phyloP scores from a whole-genome alignment of 2,888 invertebrate genomes.

The Heliothis peltigera region DNA sequence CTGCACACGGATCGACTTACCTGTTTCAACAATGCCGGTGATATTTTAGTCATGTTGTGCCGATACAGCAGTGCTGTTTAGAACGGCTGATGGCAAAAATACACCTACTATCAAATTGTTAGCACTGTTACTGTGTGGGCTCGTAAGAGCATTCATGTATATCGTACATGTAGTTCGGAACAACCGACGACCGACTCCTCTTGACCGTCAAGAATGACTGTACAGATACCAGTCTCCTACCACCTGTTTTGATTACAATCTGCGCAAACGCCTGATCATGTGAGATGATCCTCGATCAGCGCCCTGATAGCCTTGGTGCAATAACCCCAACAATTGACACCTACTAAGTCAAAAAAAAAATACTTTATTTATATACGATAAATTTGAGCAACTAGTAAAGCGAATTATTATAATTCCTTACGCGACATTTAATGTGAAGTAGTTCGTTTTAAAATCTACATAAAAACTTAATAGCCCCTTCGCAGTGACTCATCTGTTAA shows the following conservation, averaged over 20 bases:
- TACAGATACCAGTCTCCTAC: slow-evolving; percentile 56
- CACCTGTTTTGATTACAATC: slow-evolving; percentile 67
- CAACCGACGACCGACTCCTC: slow-evolving; percentile 63
- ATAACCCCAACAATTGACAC: slow-evolving; percentile 39
- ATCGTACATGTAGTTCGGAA: slow-evolving; percentile 34
- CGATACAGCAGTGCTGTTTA: slow-evolving; percentile 13
- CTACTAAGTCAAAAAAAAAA: slow-evolving; percentile 18
- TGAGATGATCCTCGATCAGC: slow-evolving; percentile 63
- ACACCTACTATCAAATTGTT: slow-evolving; percentile 30
- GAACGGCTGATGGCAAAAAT: slow-evolving; percentile 32
- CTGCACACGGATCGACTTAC: slow-evolving; percentile 59
- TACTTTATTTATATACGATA: not conserved
- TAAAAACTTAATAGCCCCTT: not conserved
- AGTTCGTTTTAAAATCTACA: not conserved
- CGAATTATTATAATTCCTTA: not conserved
- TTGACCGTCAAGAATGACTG: slow-evolving; percentile 68
- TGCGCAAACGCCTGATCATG: slow-evolving; percentile 66
- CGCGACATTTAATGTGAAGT: not conserved
- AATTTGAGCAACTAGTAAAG: not conserved
- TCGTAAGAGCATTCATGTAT: slow-evolving; percentile 41
- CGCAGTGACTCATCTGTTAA: not conserved
- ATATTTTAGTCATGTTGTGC: slow-evolving; percentile 69
- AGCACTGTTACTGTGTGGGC: slow-evolving; percentile 17
- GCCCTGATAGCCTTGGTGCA: slow-evolving; percentile 29
- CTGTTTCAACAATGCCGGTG: slow-evolving; percentile 81